phyloP scores from a whole-genome alignment of 2,113 vertebrate genomes.

The Ariopsis seemanni region DNA sequence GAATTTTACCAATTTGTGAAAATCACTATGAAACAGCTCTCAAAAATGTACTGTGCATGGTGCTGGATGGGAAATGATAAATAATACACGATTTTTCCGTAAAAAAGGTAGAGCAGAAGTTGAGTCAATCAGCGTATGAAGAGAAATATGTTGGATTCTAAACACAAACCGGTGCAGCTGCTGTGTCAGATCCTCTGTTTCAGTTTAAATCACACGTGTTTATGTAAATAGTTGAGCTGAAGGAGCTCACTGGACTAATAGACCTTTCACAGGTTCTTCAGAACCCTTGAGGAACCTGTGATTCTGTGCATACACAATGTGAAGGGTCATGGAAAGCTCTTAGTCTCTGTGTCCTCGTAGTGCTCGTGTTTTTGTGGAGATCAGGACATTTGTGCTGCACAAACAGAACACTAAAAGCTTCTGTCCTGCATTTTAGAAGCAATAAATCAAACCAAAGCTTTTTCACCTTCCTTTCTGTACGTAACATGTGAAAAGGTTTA shows the following conservation, averaged over 20 bases:
- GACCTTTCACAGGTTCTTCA: background rate
- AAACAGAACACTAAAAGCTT: constrained; percentile 27
- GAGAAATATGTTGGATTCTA: too few species aligned
- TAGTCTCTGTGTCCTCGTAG: background rate
- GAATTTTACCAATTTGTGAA: background rate
- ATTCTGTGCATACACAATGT: background rate
- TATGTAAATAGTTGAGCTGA: background rate
- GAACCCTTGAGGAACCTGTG: background rate
- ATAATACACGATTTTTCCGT: background rate
- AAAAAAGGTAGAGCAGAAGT: background rate
- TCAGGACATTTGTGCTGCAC: constrained; percentile 22
- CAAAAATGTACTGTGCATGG: background rate
- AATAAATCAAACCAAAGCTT: constrained; percentile 7
- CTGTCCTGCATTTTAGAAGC: constrained; percentile 21
- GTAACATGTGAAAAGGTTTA: background rate
- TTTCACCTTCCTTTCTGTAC: background rate
- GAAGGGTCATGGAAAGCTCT: background rate
- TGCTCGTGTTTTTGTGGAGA: background rate
- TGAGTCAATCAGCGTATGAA: background rate
- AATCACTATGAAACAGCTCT: background rate
- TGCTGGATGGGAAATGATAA: background rate
- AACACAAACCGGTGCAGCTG: background rate
- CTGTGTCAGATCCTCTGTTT: background rate
- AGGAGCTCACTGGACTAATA: background rate
- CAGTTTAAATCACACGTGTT: background rate